Conservation (phyloP, 2,797 vertebrate species). For the Micropoecilia bifurca region DNA sequence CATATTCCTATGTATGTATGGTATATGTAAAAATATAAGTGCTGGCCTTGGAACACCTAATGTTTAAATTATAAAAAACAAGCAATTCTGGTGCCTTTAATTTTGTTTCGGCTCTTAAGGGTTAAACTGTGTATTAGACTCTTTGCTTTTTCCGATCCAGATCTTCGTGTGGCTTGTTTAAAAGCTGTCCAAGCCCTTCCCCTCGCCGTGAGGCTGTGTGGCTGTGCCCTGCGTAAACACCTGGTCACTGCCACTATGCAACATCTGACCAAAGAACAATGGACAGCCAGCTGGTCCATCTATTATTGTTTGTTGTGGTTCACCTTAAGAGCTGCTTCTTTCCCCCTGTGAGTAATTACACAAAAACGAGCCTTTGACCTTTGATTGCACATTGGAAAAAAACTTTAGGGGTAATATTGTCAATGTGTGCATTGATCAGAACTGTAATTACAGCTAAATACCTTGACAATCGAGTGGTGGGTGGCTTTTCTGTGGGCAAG, state of each 20-base stretch:
- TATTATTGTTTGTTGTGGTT: conserved; percentile 83
- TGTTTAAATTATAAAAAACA: not conserved
- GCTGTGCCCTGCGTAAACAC: conserved; percentile 76
- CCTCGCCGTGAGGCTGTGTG: conserved; percentile 58
- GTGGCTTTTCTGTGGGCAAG: conserved; percentile 45
- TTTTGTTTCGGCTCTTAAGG: not conserved
- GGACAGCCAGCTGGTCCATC: conserved; percentile 77
- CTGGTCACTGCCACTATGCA: conserved; percentile 73
- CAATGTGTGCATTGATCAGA: conserved; percentile 73
- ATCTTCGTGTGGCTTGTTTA: conserved; percentile 52
- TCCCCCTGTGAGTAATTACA: conserved; percentile 81
- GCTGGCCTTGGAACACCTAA: not conserved
- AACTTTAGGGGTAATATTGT: conserved; percentile 74
- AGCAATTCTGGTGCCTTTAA: not conserved
- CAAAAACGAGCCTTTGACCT: conserved; percentile 84
- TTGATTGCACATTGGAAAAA: conserved; percentile 75
- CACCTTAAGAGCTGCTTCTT: conserved; percentile 68
- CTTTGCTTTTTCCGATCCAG: conserved; percentile 20
- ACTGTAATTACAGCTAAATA: conserved; percentile 74
- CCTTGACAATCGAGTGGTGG: conserved; percentile 38
- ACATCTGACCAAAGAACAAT: conserved; percentile 79
- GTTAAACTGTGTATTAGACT: not conserved
- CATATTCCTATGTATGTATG: too few relatives aligned
- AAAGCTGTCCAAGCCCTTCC: conserved; percentile 59
- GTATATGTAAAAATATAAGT: too few relatives aligned